A percentile compares a stretch with the other conserved stretches of the same genome.
These are phyloP conservation scores for Lepidostoma basale DNA, from an alignment of 1,140 invertebrate species.

Conservation along the genomic window DNA sequence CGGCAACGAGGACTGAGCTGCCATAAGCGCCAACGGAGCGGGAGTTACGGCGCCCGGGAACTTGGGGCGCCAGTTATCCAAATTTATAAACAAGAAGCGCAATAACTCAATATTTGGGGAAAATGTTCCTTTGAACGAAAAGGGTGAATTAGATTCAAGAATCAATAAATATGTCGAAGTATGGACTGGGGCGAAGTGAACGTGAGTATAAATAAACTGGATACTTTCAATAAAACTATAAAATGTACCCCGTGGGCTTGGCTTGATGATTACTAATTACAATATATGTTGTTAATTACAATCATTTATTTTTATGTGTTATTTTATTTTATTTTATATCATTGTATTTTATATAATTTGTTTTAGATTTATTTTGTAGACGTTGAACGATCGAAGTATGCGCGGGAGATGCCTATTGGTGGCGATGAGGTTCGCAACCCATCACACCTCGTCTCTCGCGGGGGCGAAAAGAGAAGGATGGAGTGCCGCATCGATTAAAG, in stretches of 20 bases:
- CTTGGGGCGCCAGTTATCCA: background rate
- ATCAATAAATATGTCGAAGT: background rate
- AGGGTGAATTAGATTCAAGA: background rate
- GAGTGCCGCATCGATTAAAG: no score
- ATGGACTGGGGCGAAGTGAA: background rate
- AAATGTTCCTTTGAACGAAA: background rate
- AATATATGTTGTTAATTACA: no score
- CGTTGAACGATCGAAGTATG: no score
- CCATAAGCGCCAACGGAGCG: constrained; percentile 6
- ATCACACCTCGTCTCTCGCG: no score
- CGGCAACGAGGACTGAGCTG: constrained; percentile 3
- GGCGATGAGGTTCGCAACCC: no score
- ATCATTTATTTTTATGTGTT: no score
- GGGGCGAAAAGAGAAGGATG: no score
- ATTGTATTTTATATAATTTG: no score
- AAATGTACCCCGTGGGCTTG: background rate
- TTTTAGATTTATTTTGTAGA: no score
- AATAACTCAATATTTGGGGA: constrained; percentile 1
- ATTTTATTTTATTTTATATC: no score
- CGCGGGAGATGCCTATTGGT: no score
- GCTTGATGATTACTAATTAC: background rate
- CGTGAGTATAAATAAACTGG: background rate
- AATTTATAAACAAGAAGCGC: constrained; percentile 19
- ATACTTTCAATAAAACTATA: background rate
- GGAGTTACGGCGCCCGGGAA: constrained; percentile 1